These are phyloP conservation scores for Serilophus lunatus DNA, from an alignment of 2,113 vertebrate genomes.

Conservation along the genomic window DNA sequence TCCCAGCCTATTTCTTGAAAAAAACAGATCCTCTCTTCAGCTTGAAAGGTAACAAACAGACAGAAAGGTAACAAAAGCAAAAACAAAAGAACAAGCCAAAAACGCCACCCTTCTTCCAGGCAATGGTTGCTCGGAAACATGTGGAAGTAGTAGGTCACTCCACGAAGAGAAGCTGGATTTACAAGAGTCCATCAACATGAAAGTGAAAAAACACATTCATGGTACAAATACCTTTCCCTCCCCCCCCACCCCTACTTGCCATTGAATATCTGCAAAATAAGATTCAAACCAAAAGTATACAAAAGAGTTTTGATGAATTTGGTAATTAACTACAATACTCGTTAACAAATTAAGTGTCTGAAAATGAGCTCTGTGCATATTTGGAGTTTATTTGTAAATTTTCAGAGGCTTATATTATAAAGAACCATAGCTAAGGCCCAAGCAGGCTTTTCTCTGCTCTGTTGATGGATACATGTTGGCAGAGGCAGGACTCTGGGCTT, in stretches of 20 bases:
- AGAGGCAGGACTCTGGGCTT: background rate
- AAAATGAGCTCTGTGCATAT: background rate
- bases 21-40: background rate
- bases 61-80: background rate
- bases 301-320: background rate
- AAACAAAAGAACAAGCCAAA: background rate
- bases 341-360: background rate
- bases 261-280: background rate
- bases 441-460: background rate
- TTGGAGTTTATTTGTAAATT: background rate
- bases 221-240: background rate
- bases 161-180: background rate
- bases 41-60: background rate
- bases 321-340: background rate
- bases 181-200: background rate
- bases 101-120: background rate
- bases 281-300: background rate
- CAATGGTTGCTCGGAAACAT: fast-evolving
- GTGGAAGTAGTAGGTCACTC: background rate
- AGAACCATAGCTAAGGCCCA: background rate
- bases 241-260: background rate
- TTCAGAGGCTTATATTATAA: background rate
- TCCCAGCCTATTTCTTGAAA: background rate
- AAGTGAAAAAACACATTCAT: background rate
- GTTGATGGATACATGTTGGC: background rate